Evolutionary conservation across 23 tunicate species (phyloP).

Genomic region (Clavelina lepadiformis): DNA sequence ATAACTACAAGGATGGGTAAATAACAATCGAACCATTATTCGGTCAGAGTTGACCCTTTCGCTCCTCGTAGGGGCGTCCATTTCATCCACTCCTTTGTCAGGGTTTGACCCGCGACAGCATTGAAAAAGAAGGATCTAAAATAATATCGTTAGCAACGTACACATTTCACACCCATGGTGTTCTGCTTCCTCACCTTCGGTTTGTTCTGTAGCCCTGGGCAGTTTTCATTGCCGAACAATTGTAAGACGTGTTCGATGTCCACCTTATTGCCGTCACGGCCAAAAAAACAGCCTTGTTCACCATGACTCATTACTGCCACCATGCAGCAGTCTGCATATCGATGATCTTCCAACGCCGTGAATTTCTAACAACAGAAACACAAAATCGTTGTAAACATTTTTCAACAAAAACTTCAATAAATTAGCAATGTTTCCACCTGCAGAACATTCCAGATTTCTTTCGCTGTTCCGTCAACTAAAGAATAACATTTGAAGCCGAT

Average conservation of each 20-base stretch:
- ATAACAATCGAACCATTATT: no score
- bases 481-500: slow-evolving; percentile 36
- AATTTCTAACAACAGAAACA: slow-evolving; percentile 36
- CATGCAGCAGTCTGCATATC: slow-evolving; percentile 22
- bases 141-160: not conserved
- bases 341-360: slow-evolving; percentile 47
- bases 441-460: slow-evolving; percentile 53
- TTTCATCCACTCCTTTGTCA: slow-evolving; percentile 76
- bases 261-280: slow-evolving; percentile 57
- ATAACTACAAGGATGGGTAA: no score
- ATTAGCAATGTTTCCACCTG: slow-evolving; percentile 6
- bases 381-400: not conserved
- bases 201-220: slow-evolving; percentile 75
- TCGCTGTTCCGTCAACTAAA: slow-evolving; percentile 41
- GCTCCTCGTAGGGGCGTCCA: slow-evolving; percentile 44
- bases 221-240: slow-evolving; percentile 68
- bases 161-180: not conserved
- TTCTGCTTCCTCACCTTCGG: slow-evolving; percentile 58
- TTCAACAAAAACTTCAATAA: not conserved
- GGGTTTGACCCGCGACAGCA: slow-evolving; percentile 63
- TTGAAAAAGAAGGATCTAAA: slow-evolving; percentile 70
- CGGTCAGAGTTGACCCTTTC: no score
- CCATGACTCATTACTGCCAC: slow-evolving; percentile 83
- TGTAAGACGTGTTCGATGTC: slow-evolving; percentile 29
- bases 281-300: slow-evolving; percentile 53